phyloP scores from a whole-genome alignment of 2,888 invertebrate species.

The Lacanobia oleracea region DNA sequence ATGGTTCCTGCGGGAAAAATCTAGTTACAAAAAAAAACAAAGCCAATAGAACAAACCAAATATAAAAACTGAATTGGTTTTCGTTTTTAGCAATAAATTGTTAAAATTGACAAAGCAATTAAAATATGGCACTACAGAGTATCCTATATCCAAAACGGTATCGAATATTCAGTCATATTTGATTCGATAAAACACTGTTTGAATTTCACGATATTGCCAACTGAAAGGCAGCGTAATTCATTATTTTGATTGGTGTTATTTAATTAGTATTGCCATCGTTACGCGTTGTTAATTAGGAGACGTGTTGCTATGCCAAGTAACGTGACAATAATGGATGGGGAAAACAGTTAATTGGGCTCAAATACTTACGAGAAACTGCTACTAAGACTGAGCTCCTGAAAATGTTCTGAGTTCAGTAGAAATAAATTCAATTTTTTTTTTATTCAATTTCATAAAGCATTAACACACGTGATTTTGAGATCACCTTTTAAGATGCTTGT shows the following conservation, averaged over 20 bases:
- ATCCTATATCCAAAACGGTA: slow-evolving; percentile 4
- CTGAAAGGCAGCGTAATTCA: slow-evolving; percentile 10
- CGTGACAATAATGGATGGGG: background rate
- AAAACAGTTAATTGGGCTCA: background rate
- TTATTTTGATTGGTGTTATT: slow-evolving; percentile 26
- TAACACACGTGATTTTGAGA: too few relatives aligned
- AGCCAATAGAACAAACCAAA: background rate
- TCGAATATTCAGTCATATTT: slow-evolving; percentile 12
- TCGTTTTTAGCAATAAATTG: background rate
- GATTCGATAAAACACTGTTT: slow-evolving; percentile 21
- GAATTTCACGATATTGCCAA: slow-evolving; percentile 7
- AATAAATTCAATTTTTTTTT: too few relatives aligned
- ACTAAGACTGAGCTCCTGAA: background rate
- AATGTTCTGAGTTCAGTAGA: background rate
- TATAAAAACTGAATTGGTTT: background rate
- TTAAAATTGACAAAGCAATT: background rate
- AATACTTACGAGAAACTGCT: background rate
- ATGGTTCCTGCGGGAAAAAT: background rate
- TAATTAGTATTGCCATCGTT: slow-evolving; percentile 22
- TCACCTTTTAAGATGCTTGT: too few relatives aligned
- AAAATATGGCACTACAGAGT: background rate
- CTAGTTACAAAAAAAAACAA: background rate
- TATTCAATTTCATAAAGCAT: too few relatives aligned
- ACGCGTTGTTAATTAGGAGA: slow-evolving; percentile 22
- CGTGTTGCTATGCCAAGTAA: background rate